phyloP scores from a whole-genome alignment of 1,140 invertebrate genomes.

The Cheumatopsyche charites region DNA sequence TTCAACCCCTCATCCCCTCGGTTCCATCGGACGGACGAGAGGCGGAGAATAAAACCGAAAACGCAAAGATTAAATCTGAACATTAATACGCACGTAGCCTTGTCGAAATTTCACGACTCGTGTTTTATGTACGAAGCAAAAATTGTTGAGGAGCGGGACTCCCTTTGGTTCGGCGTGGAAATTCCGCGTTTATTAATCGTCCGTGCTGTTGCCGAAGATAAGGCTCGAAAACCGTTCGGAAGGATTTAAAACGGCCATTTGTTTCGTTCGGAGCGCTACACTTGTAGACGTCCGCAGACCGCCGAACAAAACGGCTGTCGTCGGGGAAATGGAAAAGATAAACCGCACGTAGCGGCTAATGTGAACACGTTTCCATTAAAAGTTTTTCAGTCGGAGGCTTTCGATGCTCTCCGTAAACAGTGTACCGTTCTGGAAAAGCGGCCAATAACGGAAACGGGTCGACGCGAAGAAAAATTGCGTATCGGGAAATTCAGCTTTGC shows the following conservation, averaged over 20 bases:
- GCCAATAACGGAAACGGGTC: not conserved
- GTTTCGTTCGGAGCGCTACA: no score
- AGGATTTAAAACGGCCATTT: no score
- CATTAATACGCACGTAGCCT: constrained; percentile 6
- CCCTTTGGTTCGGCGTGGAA: no score
- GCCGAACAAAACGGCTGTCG: constrained; percentile 32
- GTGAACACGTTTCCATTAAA: constrained; percentile 43
- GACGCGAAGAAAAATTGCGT: not conserved
- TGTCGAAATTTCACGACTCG: not conserved
- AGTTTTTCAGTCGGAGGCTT: constrained; percentile 37
- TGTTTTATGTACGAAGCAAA: constrained; percentile 21
- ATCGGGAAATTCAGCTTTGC: not conserved
- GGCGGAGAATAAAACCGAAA: constrained; percentile 10
- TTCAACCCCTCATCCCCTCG: constrained; percentile 18
- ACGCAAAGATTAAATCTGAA: constrained; percentile 16
- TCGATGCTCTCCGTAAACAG: constrained; percentile 21
- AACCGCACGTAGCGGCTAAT: constrained; percentile 40
- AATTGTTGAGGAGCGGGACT: no score
- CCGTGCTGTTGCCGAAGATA: no score
- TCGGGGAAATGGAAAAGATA: constrained; percentile 46
- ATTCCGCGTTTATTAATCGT: no score
- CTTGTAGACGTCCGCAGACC: not conserved
- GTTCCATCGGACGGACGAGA: not conserved
- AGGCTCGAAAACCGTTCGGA: no score
- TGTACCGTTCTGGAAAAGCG: not conserved